phyloP scores from a whole-genome alignment of 2,113 vertebrate genomes.

The Sceloporus undulatus region DNA sequence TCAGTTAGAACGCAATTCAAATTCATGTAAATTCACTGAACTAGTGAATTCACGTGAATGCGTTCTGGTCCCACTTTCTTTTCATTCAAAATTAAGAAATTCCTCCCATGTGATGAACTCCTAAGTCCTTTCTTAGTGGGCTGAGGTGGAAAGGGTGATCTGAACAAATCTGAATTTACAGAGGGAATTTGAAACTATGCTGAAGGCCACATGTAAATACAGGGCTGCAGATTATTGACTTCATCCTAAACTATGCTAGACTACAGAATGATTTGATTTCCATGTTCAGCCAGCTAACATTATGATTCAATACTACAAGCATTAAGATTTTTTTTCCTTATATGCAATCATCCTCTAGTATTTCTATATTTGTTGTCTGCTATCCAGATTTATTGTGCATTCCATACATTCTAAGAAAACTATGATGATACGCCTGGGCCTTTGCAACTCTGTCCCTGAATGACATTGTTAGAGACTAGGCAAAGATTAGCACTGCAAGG shows the following conservation, averaged over 20 bases:
- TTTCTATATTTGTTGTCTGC: background rate
- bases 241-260: background rate
- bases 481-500: background rate
- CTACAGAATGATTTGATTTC: background rate
- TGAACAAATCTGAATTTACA: too few relatives aligned
- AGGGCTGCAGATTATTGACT: too few relatives aligned
- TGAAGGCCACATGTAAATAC: too few relatives aligned
- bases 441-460: conserved; percentile 9
- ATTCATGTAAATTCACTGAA: too few relatives aligned
- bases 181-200: too few relatives aligned
- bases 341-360: background rate
- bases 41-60: too few relatives aligned
- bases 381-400: background rate
- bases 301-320: conserved; percentile 5
- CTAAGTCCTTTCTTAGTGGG: too few relatives aligned
- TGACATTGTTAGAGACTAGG: background rate
- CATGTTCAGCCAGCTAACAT: background rate
- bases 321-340: conserved; percentile 1
- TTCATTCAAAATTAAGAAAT: too few relatives aligned
- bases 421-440: background rate
- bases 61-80: too few relatives aligned
- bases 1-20: too few relatives aligned
- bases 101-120: too few relatives aligned
- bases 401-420: background rate
- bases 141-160: too few relatives aligned